Percentiles rank a stretch among this genome's conserved stretches.
Evolutionary conservation across 64 coral and sea anemone species (phyloP).

Genomic region (Hydrozoanthus tunicans): DNA sequence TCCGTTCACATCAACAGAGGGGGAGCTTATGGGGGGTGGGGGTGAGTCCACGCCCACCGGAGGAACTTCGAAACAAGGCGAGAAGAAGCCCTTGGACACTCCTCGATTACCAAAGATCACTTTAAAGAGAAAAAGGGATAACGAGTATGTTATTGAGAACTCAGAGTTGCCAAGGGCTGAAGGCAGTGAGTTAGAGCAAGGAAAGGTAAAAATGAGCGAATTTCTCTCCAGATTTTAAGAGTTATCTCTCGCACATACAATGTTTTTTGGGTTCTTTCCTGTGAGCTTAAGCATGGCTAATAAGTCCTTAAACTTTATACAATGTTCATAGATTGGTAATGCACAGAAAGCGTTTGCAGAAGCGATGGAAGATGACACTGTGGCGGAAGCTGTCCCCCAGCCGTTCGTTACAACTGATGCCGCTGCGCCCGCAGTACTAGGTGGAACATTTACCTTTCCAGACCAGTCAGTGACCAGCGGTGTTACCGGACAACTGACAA

Average conservation of each 20-base stretch:
- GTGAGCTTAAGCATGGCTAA: no score
- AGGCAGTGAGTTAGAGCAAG: slow-evolving; percentile 30
- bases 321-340: slow-evolving; percentile 23
- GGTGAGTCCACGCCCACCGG: not conserved
- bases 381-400: not conserved
- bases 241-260: no score
- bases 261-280: no score
- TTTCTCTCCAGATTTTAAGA: not conserved
- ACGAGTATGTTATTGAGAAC: slow-evolving; percentile 90
- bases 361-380: slow-evolving; percentile 51
- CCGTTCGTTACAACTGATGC: slow-evolving; percentile 28
- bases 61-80: slow-evolving; percentile 44
- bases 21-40: slow-evolving; percentile 22
- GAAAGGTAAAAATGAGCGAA: not conserved
- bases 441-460: slow-evolving; percentile 44
- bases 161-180: slow-evolving; percentile 63
- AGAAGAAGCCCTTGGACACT: slow-evolving; percentile 73
- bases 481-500: slow-evolving; percentile 43
- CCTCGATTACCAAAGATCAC: slow-evolving; percentile 82
- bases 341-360: slow-evolving; percentile 34
- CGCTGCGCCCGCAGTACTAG: not conserved
- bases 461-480: slow-evolving; percentile 40
- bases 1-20: slow-evolving; percentile 63
- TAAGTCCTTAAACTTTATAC: no score
- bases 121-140: slow-evolving; percentile 81